Conservation (phyloP, 2,797 vertebrate species). For the Enteromius anoplus region DNA sequence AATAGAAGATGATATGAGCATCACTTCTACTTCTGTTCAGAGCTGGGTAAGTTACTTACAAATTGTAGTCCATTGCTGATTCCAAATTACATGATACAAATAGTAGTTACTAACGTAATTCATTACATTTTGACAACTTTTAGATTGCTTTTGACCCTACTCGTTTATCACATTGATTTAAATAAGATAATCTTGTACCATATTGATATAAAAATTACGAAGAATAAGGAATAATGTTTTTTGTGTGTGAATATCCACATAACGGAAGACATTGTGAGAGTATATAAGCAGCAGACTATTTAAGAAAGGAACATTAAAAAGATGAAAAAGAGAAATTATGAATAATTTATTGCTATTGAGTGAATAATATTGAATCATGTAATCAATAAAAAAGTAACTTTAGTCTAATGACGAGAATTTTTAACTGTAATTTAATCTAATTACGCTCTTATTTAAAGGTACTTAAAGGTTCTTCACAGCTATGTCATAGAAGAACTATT, state of each 20-base stretch:
- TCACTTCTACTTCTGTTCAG: neutral
- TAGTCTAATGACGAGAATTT: neutral
- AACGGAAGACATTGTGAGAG: neutral
- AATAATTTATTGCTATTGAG: neutral
- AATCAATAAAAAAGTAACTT: neutral
- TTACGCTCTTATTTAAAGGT: too few relatives aligned
- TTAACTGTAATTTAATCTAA: neutral
- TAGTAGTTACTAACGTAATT: neutral
- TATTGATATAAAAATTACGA: too few relatives aligned
- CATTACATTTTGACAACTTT: neutral
- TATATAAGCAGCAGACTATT: neutral
- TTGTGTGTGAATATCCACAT: neutral
- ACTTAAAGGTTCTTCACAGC: too few relatives aligned
- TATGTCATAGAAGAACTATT: too few relatives aligned
- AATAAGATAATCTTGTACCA: too few relatives aligned
- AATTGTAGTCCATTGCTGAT: neutral
- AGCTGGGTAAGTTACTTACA: too few relatives aligned
- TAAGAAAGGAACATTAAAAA: neutral
- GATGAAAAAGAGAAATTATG: neutral
- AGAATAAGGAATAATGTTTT: too few relatives aligned
- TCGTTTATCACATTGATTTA: too few relatives aligned
- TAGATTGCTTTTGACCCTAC: neutral
- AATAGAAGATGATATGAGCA: neutral
- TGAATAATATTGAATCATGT: neutral
- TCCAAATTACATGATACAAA: too few relatives aligned